Base-by-base conservation (phyloP, 2,797 vertebrate genomes). In the Avahi laniger region DNA sequence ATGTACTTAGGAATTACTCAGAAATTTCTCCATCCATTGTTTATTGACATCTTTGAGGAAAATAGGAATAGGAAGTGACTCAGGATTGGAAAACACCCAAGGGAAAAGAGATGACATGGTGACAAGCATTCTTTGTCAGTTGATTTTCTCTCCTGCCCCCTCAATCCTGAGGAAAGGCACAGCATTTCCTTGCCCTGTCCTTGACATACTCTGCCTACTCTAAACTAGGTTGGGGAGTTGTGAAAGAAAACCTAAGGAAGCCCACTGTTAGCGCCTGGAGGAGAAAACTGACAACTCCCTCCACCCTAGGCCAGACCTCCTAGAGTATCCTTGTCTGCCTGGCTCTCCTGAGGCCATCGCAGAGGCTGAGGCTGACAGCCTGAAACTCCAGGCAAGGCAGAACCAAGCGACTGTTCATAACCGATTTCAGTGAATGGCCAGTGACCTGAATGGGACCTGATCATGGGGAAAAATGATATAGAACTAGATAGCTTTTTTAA, bases 361-460 rank as follows among this genome's bases (percentile, higher is more conserved):
- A 7, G 76, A 89, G 69, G 61, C 41, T 67, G 65, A 93, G 82
- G 95, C 97, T 96, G 95, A 92, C 95, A 92, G 94, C 72, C 94
- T 88, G 80, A 12, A 48, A 92, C 96, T 95, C 67, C 67, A 65
- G 93, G 96, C 93, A 22, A 85, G 93, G 85, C 96, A 79, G 97
- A 97, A 43, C 81, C 93, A 83, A 59, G 84, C 95, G 91, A 93
- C 95, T 93, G 95, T 95, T 95, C 82, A 87, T 96, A 97, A 97
- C 94, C 0, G 28, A 87, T 75, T 63, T 73, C 83, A 24, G 76
- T 50, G 22, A 94, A 85, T 69, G 87, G 85, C 91, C 96, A 97
- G 92, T 97, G 97, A 97, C 97, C 97, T 89, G 96, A 92, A 97
- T 75, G 93, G 73, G 95, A 95, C 95, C 93, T 95, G 95, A 86